These are phyloP conservation scores for Channa argus DNA, from an alignment of 2,113 vertebrate genomes.

Conservation along the genomic window DNA sequence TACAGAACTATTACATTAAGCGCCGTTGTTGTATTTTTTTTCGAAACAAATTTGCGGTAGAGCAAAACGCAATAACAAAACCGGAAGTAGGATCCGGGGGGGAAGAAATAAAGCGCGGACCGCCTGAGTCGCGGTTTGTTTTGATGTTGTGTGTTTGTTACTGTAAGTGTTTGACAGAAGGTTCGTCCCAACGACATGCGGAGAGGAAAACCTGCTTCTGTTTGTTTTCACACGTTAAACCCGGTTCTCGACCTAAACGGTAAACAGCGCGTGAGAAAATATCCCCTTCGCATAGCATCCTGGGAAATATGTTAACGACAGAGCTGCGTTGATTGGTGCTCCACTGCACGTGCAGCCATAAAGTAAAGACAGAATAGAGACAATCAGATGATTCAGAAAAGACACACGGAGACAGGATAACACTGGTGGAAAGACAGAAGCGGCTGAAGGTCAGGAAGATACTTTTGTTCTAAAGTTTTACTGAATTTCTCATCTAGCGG, in stretches of 20 bases:
- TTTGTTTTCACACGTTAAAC: neutral
- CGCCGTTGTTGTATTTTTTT: too few relatives aligned
- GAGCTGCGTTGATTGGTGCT: conserved; percentile 49
- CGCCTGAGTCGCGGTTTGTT: neutral
- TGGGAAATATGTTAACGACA: conserved; percentile 66
- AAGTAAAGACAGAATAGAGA: neutral
- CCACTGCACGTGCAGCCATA: neutral
- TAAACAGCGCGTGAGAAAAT: too few relatives aligned
- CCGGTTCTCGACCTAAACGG: neutral
- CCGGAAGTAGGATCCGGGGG: conserved; percentile 12
- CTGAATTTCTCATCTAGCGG: too few relatives aligned
- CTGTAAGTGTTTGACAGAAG: too few relatives aligned
- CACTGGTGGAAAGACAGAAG: neutral
- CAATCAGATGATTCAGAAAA: neutral
- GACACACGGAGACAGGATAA: neutral
- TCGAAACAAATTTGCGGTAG: neutral
- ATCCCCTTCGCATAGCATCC: conserved; percentile 41
- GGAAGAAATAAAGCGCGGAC: conserved; percentile 1
- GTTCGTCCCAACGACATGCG: too few relatives aligned
- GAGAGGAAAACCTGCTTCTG: neutral
- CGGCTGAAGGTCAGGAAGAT: neutral
- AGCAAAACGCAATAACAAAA: neutral
- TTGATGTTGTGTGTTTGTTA: too few relatives aligned
- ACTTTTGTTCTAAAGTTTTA: too few relatives aligned
- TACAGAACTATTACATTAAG: too few relatives aligned